These are phyloP conservation scores for Esox lucius DNA, from an alignment of 2,797 vertebrate species.

Conservation along the genomic window DNA sequence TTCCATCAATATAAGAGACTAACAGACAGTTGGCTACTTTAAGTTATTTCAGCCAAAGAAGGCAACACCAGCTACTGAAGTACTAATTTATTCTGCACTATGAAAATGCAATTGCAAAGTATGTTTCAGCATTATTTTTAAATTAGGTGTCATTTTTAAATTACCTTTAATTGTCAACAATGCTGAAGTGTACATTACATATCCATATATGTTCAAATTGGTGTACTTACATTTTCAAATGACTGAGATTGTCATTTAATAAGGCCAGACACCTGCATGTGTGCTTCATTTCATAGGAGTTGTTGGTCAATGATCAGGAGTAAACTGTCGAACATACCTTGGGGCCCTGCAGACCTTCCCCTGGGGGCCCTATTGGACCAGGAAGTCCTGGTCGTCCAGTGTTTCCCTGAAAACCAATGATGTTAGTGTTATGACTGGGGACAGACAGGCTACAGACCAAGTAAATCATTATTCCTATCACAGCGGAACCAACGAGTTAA, in stretches of 20 bases:
- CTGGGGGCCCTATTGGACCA: slow-evolving; percentile 80
- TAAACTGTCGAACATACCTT: slow-evolving; percentile 75
- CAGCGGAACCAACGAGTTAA: neutral
- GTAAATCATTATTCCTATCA: neutral
- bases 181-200: too few species aligned
- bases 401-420: slow-evolving; percentile 76
- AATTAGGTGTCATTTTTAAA: too few species aligned
- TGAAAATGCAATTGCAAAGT: too few species aligned
- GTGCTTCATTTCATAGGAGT: neutral
- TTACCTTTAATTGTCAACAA: too few species aligned
- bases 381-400: slow-evolving; percentile 77
- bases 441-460: neutral
- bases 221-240: too few species aligned
- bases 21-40: too few species aligned
- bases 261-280: neutral
- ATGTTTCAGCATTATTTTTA: too few species aligned
- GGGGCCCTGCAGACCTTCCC: slow-evolving; percentile 87
- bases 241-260: neutral
- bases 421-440: slow-evolving; percentile 20
- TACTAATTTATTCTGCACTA: too few species aligned
- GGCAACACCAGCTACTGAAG: too few species aligned
- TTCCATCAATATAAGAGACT: too few species aligned
- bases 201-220: too few species aligned
- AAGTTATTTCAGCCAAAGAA: too few species aligned
- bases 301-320: neutral